A percentile compares a stretch with the other conserved stretches of the same genome.
phyloP scores from a whole-genome alignment of 2,797 vertebrate genomes.

The Telmatherina bonti region DNA sequence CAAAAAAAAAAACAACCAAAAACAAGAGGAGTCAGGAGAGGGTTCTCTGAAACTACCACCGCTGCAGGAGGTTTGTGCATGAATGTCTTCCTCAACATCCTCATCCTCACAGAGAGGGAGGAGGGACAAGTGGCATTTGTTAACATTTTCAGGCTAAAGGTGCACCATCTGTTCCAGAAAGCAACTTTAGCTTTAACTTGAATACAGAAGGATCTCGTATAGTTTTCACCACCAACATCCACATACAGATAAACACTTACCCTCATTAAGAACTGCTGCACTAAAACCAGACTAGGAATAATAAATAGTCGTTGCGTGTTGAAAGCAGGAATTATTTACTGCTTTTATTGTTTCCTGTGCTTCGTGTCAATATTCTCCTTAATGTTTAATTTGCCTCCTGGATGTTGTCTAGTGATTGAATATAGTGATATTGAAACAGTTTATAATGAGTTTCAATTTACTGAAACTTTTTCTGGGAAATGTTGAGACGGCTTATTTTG shows the following conservation, averaged over 20 bases:
- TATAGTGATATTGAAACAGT: neutral
- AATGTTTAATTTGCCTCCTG: neutral
- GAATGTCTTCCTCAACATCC: neutral
- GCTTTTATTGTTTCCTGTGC: conserved; percentile 3
- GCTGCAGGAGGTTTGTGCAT: neutral
- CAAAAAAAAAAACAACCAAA: too few relatives aligned
- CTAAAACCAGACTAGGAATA: neutral
- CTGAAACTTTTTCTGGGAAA: neutral
- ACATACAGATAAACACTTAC: conserved; percentile 4
- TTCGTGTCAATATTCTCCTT: neutral
- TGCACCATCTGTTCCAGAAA: neutral
- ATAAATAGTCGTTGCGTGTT: conserved; percentile 1
- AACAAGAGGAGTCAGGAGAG: too few relatives aligned
- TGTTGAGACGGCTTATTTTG: conserved; percentile 6
- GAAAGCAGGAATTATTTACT: conserved; percentile 3
- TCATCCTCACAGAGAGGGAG: neutral
- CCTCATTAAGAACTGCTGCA: conserved; percentile 15
- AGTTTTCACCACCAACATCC: neutral
- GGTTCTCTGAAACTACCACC: neutral
- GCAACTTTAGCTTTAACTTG: neutral
- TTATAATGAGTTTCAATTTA: conserved; percentile 9
- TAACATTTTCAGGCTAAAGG: neutral
- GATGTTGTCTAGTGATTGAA: neutral
- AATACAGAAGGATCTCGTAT: neutral
- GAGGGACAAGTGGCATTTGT: neutral